Conservation (phyloP, 1,140 invertebrate species). For the Lucilia sericata region DNA sequence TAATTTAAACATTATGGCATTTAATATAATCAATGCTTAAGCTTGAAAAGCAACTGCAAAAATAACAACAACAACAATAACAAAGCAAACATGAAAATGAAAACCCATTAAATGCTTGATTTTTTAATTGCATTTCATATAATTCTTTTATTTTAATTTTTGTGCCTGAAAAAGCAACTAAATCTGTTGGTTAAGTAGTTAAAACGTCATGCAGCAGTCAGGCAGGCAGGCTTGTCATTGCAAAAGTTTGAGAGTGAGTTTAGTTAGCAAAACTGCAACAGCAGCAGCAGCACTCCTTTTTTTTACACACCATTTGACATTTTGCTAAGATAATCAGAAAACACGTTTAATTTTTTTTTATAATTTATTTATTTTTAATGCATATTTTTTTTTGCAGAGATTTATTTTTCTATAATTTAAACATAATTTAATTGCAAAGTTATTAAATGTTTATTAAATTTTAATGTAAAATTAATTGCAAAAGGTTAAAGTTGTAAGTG, state of each 20-base stretch:
- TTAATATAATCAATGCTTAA: not conserved
- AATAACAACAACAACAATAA: too few species aligned
- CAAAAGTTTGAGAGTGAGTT: not conserved
- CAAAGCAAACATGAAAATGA: not conserved
- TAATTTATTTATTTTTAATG: too few species aligned
- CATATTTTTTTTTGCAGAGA: too few species aligned
- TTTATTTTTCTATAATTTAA: too few species aligned
- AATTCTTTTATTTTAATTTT: not conserved
- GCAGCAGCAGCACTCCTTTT: not conserved
- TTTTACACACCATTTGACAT: slow-evolving; percentile 26
- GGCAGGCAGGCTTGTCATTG: not conserved
- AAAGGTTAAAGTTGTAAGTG: too few species aligned
- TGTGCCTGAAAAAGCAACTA: too few species aligned
- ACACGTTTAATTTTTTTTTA: not conserved
- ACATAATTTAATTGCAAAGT: too few species aligned
- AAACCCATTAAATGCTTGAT: not conserved
- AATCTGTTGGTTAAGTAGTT: too few species aligned
- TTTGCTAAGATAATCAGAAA: not conserved
- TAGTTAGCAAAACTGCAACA: not conserved
- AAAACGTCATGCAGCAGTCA: too few species aligned
- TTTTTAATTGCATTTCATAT: slow-evolving; percentile 2
- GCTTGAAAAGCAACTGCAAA: not conserved
- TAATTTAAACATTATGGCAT: not conserved
- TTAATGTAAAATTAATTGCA: too few species aligned
- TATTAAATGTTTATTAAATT: too few species aligned